Evolutionary conservation across 2,113 vertebrate genomes (phyloP).

Genomic region (Ptychochromis oligacanthus): DNA sequence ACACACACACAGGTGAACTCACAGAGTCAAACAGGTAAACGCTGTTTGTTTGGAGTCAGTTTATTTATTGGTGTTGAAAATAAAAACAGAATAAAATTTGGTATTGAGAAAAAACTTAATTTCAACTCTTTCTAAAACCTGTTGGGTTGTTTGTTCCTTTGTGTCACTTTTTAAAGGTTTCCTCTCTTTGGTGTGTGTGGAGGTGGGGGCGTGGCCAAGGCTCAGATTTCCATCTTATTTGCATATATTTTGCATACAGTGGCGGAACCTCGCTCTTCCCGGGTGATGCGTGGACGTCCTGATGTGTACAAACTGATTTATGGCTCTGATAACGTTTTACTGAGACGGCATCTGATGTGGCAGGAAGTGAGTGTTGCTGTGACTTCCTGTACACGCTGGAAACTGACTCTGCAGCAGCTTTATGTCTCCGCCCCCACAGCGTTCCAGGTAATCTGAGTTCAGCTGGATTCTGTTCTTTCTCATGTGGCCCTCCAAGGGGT

Average conservation of each 20-base stretch:
- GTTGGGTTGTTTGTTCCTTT: neutral
- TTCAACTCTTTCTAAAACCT: too few relatives aligned
- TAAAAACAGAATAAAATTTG: too few relatives aligned
- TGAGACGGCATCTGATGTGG: neutral
- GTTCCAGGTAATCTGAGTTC: too few relatives aligned
- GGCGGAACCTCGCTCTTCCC: neutral
- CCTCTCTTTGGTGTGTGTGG: neutral
- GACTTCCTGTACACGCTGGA: neutral
- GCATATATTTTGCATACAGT: neutral
- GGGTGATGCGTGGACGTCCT: neutral
- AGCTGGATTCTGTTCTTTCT: too few relatives aligned
- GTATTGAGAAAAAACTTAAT: too few relatives aligned
- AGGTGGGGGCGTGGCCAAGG: neutral
- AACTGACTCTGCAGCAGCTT: neutral
- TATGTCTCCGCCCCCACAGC: too few relatives aligned
- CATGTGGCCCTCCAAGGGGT: too few relatives aligned
- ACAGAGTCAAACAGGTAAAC: slow-evolving; percentile 2
- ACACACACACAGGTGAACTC: neutral
- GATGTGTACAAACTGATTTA: neutral
- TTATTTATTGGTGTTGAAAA: neutral
- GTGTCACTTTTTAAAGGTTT: neutral
- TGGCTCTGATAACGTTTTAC: neutral
- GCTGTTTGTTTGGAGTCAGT: neutral
- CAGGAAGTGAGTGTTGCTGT: neutral
- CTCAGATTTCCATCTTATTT: neutral